These are phyloP conservation scores for Tapirus terrestris DNA, from an alignment of 2,113 vertebrate genomes.

Conservation along the genomic window DNA sequence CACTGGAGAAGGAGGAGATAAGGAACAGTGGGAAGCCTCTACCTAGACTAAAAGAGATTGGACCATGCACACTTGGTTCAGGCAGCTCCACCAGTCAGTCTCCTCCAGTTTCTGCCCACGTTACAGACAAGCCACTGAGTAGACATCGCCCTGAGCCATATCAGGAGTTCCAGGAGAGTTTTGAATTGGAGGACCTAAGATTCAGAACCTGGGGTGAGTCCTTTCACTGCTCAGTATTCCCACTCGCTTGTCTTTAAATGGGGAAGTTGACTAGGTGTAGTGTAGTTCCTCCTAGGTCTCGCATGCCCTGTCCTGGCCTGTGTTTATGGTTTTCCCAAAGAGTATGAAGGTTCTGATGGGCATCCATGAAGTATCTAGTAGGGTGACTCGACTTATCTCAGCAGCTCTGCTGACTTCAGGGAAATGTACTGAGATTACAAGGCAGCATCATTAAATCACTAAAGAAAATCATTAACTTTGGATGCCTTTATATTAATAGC, in stretches of 20 bases:
- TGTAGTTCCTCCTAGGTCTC: not conserved
- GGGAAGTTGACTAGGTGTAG: not conserved
- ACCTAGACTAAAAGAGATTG: not conserved
- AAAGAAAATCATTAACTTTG: conserved; percentile 37
- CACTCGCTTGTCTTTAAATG: not conserved
- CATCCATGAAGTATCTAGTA: not conserved
- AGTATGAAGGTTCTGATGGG: not conserved
- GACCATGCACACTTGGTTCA: not conserved
- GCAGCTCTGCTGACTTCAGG: not conserved
- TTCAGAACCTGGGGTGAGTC: not conserved
- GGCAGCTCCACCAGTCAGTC: not conserved
- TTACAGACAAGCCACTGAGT: not conserved
- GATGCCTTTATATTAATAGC: not conserved
- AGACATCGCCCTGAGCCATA: not conserved
- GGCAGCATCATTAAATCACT: not conserved
- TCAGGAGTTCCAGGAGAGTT: not conserved
- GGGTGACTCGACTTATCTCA: not conserved
- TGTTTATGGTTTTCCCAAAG: not conserved
- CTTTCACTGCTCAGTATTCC: not conserved
- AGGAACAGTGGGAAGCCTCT: not conserved
- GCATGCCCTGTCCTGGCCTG: not conserved
- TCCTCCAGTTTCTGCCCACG: not conserved
- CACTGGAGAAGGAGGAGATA: not conserved
- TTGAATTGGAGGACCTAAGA: not conserved
- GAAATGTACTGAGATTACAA: not conserved